A percentile compares a stretch with the other conserved stretches of the same genome.
phyloP scores from a whole-genome alignment of 2,888 invertebrate genomes.

The Tridacna gigas region DNA sequence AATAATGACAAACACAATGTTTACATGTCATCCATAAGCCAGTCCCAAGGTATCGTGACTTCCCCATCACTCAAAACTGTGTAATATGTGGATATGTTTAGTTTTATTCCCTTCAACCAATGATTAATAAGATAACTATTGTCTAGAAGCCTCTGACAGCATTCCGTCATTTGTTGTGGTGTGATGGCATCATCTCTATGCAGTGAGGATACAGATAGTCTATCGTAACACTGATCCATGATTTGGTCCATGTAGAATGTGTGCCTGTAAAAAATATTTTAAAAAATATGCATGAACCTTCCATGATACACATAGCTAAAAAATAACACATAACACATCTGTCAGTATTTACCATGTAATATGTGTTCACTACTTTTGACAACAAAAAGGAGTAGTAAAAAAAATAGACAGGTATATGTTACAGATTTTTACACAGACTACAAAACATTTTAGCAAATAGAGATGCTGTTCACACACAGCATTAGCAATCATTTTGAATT shows the following conservation, averaged over 20 bases:
- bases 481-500: too few species aligned
- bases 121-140: conserved; percentile 84
- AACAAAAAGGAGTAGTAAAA: too few species aligned
- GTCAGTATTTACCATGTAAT: too few species aligned
- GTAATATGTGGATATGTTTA: conserved; percentile 95
- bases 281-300: too few species aligned
- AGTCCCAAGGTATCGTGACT: conserved; percentile 97
- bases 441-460: too few species aligned
- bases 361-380: too few species aligned
- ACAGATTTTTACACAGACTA: too few species aligned
- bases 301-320: too few species aligned
- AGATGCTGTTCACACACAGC: too few species aligned
- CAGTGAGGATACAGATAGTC: conserved; percentile 90
- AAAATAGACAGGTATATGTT: too few species aligned
- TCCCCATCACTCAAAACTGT: conserved; percentile 95
- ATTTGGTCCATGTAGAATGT: conserved; percentile 90
- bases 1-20: not conserved
- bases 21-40: conserved; percentile 82
- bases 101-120: conserved; percentile 88
- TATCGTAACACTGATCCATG: conserved; percentile 87
- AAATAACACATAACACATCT: too few species aligned
- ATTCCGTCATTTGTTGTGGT: conserved; percentile 94
- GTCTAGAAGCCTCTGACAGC: conserved; percentile 90
- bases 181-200: conserved; percentile 96
- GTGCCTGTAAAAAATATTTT: conserved; percentile 63